A percentile compares a stretch with the other conserved stretches of the same genome.
Conservation (phyloP, 2,797 vertebrate genomes). For the Gallinago nigripennis region DNA sequence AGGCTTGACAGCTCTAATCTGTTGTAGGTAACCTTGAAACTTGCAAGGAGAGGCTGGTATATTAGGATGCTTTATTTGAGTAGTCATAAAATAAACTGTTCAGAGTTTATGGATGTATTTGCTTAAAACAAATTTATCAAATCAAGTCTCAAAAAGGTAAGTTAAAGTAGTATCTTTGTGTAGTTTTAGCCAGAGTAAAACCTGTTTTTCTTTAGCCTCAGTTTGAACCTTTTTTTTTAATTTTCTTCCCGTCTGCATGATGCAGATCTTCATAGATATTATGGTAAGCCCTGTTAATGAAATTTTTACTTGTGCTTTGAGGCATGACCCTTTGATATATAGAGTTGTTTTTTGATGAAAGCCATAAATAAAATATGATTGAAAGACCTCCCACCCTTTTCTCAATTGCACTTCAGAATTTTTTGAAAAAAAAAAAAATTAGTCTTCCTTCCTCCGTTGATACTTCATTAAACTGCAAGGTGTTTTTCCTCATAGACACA, state of each 20-base stretch:
- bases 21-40: conserved; percentile 62
- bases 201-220: neutral
- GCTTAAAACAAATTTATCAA: conserved; percentile 15
- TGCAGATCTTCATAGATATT: neutral
- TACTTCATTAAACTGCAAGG: neutral
- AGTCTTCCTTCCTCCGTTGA: neutral
- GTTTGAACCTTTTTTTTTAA: neutral
- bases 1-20: conserved; percentile 63
- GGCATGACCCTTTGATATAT: neutral
- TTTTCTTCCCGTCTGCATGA: neutral
- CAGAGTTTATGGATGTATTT: neutral
- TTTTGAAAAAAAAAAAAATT: neutral
- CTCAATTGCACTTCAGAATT: neutral
- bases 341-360: neutral
- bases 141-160: neutral
- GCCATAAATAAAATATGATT: neutral
- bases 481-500: neutral
- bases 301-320: conserved; percentile 9
- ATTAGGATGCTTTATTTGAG: conserved; percentile 7
- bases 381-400: neutral
- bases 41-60: conserved; percentile 37
- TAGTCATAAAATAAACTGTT: conserved; percentile 31
- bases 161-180: neutral
- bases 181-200: neutral
- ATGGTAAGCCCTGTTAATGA: neutral